Percentiles rank a stretch among this genome's conserved stretches.
Conservation (phyloP, 2,113 vertebrate species). For the Ophthalmolycus amberensis region DNA sequence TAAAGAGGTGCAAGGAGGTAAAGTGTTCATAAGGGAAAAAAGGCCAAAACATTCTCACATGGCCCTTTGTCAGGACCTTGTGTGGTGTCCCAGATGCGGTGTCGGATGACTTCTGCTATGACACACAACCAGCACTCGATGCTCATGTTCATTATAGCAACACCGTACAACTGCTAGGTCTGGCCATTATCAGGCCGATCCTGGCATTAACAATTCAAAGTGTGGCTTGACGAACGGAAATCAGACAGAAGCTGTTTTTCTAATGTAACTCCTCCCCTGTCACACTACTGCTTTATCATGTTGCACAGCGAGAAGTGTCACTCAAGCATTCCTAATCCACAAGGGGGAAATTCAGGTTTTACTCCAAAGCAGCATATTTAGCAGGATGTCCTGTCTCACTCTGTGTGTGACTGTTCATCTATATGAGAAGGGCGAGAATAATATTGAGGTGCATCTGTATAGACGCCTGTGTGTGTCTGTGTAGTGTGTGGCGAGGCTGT, state of each 20-base stretch:
- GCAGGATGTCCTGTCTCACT: slow-evolving; percentile 37
- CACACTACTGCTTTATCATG: slow-evolving; percentile 33
- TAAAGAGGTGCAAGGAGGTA: background rate
- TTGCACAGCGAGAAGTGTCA: slow-evolving; percentile 19
- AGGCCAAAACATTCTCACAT: background rate
- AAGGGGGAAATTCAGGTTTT: background rate
- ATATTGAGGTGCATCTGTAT: slow-evolving; percentile 17
- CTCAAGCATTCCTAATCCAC: slow-evolving; percentile 45
- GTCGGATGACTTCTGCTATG: background rate
- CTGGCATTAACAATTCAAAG: background rate
- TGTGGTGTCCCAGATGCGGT: background rate
- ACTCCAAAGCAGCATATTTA: slow-evolving; percentile 15
- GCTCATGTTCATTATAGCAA: background rate
- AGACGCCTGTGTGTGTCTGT: slow-evolving; percentile 9
- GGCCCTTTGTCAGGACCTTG: background rate
- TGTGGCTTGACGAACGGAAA: background rate
- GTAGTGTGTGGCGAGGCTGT: slow-evolving; percentile 30
- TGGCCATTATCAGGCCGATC: background rate
- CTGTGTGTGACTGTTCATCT: slow-evolving; percentile 26
- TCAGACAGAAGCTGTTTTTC: slow-evolving; percentile 10
- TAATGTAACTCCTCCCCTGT: background rate
- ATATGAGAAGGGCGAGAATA: slow-evolving; percentile 3
- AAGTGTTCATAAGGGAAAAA: background rate
- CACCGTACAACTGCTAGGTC: background rate
- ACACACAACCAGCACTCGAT: background rate